Conservation (phyloP, 1,140 invertebrate genomes). For the Hypsibius dujardini region DNA sequence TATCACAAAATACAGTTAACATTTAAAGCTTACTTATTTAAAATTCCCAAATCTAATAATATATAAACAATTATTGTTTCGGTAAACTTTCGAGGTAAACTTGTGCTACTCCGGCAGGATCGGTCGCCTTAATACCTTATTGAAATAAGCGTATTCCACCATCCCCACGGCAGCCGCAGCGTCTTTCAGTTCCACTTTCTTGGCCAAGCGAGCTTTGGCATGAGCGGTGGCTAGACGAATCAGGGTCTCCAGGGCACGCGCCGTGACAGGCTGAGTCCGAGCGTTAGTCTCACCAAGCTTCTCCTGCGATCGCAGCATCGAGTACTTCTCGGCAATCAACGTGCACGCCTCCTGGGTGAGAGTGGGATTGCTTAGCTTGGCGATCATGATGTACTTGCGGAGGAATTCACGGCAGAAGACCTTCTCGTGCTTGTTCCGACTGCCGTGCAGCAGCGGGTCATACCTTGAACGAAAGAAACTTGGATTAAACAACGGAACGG, state of each 20-base stretch:
- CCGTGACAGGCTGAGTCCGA: constrained; percentile 90
- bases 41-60: constrained; percentile 6
- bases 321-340: constrained; percentile 83
- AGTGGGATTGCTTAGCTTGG: constrained; percentile 47
- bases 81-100: not conserved
- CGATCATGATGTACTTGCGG: constrained; percentile 90
- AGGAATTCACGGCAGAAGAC: constrained; percentile 82
- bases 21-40: not conserved
- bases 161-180: constrained; percentile 80
- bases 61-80: not conserved
- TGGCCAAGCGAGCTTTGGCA: constrained; percentile 78
- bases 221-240: constrained; percentile 96
- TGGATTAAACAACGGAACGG: not conserved
- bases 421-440: constrained; percentile 43
- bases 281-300: constrained; percentile 32
- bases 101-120: not conserved
- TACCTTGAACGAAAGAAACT: constrained; percentile 4
- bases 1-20: not conserved
- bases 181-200: constrained; percentile 59
- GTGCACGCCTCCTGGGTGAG: constrained; percentile 72
- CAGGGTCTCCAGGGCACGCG: constrained; percentile 87
- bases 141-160: constrained; percentile 94
- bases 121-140: constrained; percentile 49
- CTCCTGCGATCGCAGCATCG: constrained; percentile 62
- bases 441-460: constrained; percentile 6